These are phyloP conservation scores for Nothoprocta pentlandii DNA, from an alignment of 2,113 vertebrate genomes.

Conservation along the genomic window DNA sequence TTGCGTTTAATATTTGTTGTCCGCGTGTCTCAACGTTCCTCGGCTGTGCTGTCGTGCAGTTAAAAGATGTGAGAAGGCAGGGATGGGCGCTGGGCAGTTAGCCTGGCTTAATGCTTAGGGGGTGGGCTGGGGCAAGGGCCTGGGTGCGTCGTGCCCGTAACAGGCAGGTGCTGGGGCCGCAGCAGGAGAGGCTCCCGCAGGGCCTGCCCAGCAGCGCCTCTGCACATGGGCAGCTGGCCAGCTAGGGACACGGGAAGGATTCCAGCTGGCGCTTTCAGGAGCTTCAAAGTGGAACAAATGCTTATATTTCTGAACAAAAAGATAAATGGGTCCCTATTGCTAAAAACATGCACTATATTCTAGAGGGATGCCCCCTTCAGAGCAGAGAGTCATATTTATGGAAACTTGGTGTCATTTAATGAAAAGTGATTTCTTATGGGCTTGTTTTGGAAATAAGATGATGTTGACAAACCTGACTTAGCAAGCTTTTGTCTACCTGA, in stretches of 20 bases:
- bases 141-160: accelerated
- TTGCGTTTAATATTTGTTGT: accelerated
- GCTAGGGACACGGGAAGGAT: accelerated
- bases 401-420: background rate
- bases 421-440: background rate
- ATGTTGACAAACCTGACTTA: background rate
- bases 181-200: accelerated
- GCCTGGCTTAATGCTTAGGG: background rate
- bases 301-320: accelerated
- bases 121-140: background rate
- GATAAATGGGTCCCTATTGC: accelerated
- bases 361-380: accelerated
- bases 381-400: accelerated
- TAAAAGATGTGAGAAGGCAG: accelerated
- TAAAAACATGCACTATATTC: accelerated
- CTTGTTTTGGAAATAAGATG: background rate
- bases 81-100: background rate
- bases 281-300: accelerated
- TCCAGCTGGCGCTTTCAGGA: accelerated
- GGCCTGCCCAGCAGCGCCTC: accelerated
- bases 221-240: accelerated
- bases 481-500: background rate
- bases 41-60: accelerated
- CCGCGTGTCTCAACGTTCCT: accelerated
- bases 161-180: accelerated